A percentile compares a stretch with the other conserved stretches of the same genome.
Evolutionary conservation across 2,888 invertebrate species (phyloP).

Genomic region (Tiphia femorata): DNA sequence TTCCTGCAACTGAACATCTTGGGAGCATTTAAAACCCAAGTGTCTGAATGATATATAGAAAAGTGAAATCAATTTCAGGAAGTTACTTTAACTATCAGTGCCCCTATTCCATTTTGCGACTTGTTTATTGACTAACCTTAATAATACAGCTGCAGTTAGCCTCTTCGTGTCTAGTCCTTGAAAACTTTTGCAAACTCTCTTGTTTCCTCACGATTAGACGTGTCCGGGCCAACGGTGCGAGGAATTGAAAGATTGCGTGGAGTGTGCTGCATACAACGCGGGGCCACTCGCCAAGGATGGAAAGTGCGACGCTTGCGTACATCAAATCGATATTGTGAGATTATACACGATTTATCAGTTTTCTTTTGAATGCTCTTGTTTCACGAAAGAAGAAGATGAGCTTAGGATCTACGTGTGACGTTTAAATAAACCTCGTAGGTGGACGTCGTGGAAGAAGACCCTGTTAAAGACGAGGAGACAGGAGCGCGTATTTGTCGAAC

Average conservation of each 20-base stretch:
- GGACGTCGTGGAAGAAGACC: constrained; percentile 44
- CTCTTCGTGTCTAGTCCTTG: no score
- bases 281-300: constrained; percentile 54
- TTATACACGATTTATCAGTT: no score
- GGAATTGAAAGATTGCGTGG: constrained; percentile 78
- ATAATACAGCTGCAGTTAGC: no score
- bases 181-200: no score
- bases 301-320: constrained; percentile 42
- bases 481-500: constrained; percentile 66
- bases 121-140: no score
- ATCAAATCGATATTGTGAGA: constrained; percentile 60
- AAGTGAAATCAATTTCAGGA: background rate
- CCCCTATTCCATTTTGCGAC: no score
- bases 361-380: no score
- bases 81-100: no score
- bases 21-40: background rate
- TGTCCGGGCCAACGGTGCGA: constrained; percentile 78
- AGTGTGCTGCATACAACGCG: constrained; percentile 73
- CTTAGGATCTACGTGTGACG: no score
- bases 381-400: no score
- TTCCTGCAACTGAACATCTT: background rate
- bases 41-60: background rate
- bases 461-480: constrained; percentile 50
- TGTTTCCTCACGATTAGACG: constrained; percentile 67
- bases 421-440: constrained; percentile 32